Conservation (phyloP, 1,140 invertebrate genomes). For the Maniola jurtina region DNA sequence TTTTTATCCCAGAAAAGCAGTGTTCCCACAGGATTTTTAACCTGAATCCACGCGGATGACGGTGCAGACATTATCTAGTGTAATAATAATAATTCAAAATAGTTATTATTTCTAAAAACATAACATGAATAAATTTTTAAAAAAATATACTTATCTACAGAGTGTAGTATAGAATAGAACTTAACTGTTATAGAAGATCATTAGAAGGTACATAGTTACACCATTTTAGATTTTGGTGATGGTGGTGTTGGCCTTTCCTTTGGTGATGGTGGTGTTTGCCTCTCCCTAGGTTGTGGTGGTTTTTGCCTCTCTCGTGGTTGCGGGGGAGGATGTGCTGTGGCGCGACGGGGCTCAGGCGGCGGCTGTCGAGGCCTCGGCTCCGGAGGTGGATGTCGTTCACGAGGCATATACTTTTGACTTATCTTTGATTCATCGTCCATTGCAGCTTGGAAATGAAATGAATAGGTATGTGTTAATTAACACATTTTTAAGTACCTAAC, state of each 20-base stretch:
- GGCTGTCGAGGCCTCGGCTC: constrained; percentile 44
- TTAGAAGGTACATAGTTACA: constrained; percentile 2
- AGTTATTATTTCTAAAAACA: no score
- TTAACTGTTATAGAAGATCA: not conserved
- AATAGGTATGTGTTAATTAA: no score
- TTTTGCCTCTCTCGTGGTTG: constrained; percentile 43
- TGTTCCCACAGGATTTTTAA: no score
- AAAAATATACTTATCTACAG: no score
- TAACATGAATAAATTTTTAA: no score
- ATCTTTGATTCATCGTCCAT: not conserved
- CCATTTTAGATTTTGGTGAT: constrained; percentile 22
- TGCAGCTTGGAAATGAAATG: not conserved
- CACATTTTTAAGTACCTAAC: no score
- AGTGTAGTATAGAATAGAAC: no score
- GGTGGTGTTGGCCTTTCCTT: constrained; percentile 36
- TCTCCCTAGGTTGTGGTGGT: constrained; percentile 37
- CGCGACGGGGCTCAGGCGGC: constrained; percentile 44
- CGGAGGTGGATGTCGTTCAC: constrained; percentile 42
- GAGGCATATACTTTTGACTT: constrained; percentile 19
- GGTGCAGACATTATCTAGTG: no score
- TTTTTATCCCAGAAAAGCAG: no score
- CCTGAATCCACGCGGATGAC: no score
- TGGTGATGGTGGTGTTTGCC: constrained; percentile 35
- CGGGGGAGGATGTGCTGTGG: constrained; percentile 39
- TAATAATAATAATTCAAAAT: no score